These are phyloP conservation scores for Doris montereyensis DNA, from an alignment of 2,888 invertebrate genomes.

Conservation along the genomic window DNA sequence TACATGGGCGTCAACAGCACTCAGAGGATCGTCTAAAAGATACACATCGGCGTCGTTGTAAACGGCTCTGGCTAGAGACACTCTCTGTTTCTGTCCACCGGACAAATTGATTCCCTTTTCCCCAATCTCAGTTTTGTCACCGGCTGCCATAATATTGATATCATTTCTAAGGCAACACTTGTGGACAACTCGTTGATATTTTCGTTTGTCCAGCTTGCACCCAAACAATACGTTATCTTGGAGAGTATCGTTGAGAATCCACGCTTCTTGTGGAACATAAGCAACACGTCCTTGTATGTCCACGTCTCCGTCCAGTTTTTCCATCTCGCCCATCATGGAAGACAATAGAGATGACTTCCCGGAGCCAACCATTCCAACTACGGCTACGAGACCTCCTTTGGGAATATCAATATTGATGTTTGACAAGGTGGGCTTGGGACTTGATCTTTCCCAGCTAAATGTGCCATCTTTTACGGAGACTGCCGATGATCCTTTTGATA, in stretches of 20 bases:
- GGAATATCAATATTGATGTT: conserved; percentile 56
- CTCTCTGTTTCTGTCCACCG: conserved; percentile 40
- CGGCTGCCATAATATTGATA: conserved; percentile 75
- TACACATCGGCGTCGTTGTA: conserved; percentile 33
- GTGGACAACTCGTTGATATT: conserved; percentile 62
- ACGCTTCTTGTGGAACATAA: conserved; percentile 74
- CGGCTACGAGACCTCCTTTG: conserved; percentile 69
- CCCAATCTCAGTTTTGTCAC: conserved; percentile 77
- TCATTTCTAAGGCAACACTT: conserved; percentile 75
- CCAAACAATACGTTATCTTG: conserved; percentile 76
- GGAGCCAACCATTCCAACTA: conserved; percentile 75
- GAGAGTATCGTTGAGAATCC: conserved; percentile 76
- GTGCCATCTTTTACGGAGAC: conserved; percentile 23
- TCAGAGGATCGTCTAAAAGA: conserved; percentile 37
- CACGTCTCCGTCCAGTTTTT: conserved; percentile 84
- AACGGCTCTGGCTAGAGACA: conserved; percentile 25
- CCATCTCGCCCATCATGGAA: conserved; percentile 92
- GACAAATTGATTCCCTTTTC: conserved; percentile 72
- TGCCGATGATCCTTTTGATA: background rate
- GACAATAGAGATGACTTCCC: conserved; percentile 83
- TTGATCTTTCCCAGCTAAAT: conserved; percentile 17
- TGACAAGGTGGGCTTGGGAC: conserved; percentile 1
- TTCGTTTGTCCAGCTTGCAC: conserved; percentile 63
- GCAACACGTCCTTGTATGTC: conserved; percentile 78
- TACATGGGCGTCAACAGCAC: conserved; percentile 38